These are phyloP conservation scores for Copsychus sechellarum DNA, from an alignment of 2,113 vertebrate genomes.

Conservation along the genomic window DNA sequence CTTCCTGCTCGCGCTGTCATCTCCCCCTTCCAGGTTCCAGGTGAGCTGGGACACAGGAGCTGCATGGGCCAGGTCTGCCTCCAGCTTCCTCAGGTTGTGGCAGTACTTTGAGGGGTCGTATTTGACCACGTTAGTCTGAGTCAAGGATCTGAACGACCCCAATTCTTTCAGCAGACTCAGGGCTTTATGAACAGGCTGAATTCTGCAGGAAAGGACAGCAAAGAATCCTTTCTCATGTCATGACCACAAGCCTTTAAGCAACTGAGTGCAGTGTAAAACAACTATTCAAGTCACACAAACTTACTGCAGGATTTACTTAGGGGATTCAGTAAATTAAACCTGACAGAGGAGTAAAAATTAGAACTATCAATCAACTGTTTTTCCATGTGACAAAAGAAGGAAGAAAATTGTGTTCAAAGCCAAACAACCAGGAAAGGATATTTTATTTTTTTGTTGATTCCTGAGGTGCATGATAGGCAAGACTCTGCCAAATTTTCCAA, in stretches of 20 bases:
- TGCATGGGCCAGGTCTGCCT: slow-evolving; percentile 30
- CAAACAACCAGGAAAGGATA: slow-evolving; percentile 79
- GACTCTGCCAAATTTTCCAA: slow-evolving; percentile 94
- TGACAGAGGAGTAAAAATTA: neutral
- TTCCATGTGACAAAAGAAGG: neutral
- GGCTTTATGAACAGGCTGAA: neutral
- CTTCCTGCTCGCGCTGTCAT: slow-evolving; percentile 82
- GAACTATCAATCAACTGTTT: neutral
- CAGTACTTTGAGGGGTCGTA: slow-evolving; percentile 96
- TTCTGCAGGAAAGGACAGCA: neutral
- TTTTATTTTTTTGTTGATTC: slow-evolving; percentile 78
- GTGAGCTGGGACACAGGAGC: slow-evolving; percentile 82
- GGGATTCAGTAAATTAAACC: neutral
- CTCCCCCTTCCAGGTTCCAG: slow-evolving; percentile 81
- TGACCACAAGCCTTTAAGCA: neutral
- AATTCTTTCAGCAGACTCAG: neutral
- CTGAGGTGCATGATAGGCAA: slow-evolving; percentile 89
- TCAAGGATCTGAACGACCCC: slow-evolving; percentile 72
- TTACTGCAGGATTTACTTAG: neutral
- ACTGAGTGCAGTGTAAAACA: neutral
- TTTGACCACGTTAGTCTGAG: slow-evolving; percentile 78
- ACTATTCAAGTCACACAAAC: neutral
- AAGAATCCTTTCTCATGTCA: neutral
- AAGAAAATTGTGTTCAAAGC: neutral
- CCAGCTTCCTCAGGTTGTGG: slow-evolving; percentile 90